Percentiles rank a stretch among this genome's conserved stretches.
These are phyloP conservation scores for Diploscapter pachys DNA, from an alignment of 1,140 invertebrate species.

Conservation along the genomic window DNA sequence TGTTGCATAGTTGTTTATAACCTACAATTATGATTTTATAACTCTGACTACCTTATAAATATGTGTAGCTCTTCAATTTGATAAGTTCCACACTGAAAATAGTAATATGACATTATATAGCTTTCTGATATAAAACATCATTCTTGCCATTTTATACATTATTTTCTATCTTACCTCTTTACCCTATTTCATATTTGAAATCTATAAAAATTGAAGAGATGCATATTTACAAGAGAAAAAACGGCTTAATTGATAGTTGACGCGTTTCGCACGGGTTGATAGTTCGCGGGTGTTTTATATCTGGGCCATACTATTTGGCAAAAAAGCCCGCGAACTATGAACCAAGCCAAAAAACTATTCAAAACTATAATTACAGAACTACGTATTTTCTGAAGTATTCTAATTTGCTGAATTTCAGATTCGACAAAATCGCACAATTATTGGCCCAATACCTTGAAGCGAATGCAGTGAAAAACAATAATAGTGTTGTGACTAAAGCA, in stretches of 20 bases:
- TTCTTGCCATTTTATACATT: slow-evolving; percentile 19
- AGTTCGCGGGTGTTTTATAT: background rate
- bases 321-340: background rate
- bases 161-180: slow-evolving; percentile 2
- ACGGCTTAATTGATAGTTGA: too few relatives aligned
- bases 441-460: slow-evolving; percentile 31
- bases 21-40: too few relatives aligned
- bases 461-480: background rate
- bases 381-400: too few relatives aligned
- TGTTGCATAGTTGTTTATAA: background rate
- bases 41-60: too few relatives aligned
- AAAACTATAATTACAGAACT: too few relatives aligned
- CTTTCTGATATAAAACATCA: slow-evolving; percentile 12
- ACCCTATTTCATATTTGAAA: too few relatives aligned
- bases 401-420: slow-evolving; percentile 3
- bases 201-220: too few relatives aligned
- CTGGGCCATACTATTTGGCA: background rate
- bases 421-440: slow-evolving; percentile 28
- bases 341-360: too few relatives aligned
- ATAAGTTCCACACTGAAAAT: too few relatives aligned
- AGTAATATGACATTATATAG: background rate
- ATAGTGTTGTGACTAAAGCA: background rate
- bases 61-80: too few relatives aligned
- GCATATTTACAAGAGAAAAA: too few relatives aligned
- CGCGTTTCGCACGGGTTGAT: too few relatives aligned